Conservation (phyloP, 2,888 invertebrate species). For the Tetragonula carbonaria region DNA sequence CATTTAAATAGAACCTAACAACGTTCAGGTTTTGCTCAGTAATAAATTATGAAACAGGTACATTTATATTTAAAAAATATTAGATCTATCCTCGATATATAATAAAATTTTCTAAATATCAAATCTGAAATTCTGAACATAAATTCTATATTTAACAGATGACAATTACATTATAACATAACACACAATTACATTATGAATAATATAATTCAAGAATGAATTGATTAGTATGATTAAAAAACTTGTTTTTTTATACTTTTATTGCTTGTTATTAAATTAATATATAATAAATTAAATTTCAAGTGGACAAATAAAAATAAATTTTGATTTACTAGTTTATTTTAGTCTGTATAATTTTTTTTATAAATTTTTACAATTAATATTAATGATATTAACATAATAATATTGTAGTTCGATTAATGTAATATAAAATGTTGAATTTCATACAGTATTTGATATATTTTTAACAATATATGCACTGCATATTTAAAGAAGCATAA, state of each 20-base stretch:
- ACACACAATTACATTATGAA: conserved; percentile 4
- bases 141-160: background rate
- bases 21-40: conserved; percentile 8
- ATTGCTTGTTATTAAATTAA: conserved; percentile 1
- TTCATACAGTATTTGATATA: conserved; percentile 51
- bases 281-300: background rate
- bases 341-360: conserved; percentile 15
- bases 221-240: conserved; percentile 6
- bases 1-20: conserved; percentile 85
- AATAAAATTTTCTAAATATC: conserved; percentile 29
- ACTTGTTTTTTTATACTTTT: conserved; percentile 3
- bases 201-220: conserved; percentile 11
- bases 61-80: conserved; percentile 39
- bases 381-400: conserved; percentile 13
- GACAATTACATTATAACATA: conserved; percentile 1
- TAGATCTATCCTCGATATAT: conserved; percentile 26
- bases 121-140: conserved; percentile 42
- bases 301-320: background rate
- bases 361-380: conserved; percentile 17
- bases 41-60: conserved; percentile 25
- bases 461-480: conserved; percentile 44
- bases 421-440: conserved; percentile 39
- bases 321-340: conserved; percentile 10
- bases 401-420: conserved; percentile 22
- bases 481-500: conserved; percentile 16